phyloP scores from a whole-genome alignment of 2,797 vertebrate species.

The Fistularia tabacaria region DNA sequence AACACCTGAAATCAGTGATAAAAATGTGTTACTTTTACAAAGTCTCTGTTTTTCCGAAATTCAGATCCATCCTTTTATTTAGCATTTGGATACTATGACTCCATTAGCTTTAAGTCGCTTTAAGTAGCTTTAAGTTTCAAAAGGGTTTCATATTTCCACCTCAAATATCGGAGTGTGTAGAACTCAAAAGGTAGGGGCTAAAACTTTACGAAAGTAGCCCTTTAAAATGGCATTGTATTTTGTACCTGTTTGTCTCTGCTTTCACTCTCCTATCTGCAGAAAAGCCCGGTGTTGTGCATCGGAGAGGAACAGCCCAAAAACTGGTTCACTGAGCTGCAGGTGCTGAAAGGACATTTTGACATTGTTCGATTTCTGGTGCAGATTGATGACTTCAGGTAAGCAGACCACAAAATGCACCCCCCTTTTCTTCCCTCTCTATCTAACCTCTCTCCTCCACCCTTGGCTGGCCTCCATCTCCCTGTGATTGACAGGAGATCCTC shows the following conservation, averaged over 20 bases:
- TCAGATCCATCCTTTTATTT: too few species aligned
- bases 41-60: too few species aligned
- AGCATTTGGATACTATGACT: too few species aligned
- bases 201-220: too few species aligned
- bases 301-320: conserved; percentile 95
- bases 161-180: too few species aligned
- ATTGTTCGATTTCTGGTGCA: conserved; percentile 95
- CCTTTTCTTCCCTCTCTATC: not conserved
- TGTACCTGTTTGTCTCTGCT: conserved; percentile 12
- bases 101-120: too few species aligned
- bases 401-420: conserved; percentile 34
- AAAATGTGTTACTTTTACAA: too few species aligned
- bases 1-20: too few species aligned
- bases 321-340: conserved; percentile 93
- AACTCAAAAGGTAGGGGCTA: too few species aligned
- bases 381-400: conserved; percentile 94
- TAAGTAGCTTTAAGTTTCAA: too few species aligned
- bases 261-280: conserved; percentile 74
- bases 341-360: conserved; percentile 93
- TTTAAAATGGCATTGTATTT: too few species aligned
- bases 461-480: conserved; percentile 56
- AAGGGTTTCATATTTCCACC: too few species aligned
- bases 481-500: conserved; percentile 77
- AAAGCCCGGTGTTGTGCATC: conserved; percentile 84
- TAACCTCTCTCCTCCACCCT: conserved; percentile 52